These are phyloP conservation scores for Carapus acus DNA, from an alignment of 2,797 vertebrate genomes.

Conservation along the genomic window DNA sequence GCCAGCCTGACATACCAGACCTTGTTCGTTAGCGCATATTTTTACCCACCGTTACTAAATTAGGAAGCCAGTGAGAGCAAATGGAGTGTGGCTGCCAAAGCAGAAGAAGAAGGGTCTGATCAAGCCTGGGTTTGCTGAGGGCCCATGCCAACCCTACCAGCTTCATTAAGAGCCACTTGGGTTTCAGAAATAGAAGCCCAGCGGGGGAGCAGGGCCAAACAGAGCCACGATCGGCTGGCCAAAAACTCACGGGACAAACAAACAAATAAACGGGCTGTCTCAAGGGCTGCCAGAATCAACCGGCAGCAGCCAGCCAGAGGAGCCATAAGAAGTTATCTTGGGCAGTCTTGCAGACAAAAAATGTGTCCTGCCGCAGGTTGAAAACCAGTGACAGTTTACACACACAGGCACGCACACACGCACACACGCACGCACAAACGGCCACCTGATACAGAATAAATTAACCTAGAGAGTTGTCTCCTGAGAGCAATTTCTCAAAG, in stretches of 20 bases:
- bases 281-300: conserved; percentile 70
- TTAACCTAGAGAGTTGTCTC: conserved; percentile 66
- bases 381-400: conserved; percentile 61
- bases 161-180: conserved; percentile 73
- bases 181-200: conserved; percentile 76
- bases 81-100: conserved; percentile 74
- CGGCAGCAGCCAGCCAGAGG: conserved; percentile 66
- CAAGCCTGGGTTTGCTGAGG: conserved; percentile 73
- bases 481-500: conserved; percentile 68
- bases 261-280: conserved; percentile 72
- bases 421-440: too few species aligned
- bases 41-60: conserved; percentile 95
- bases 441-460: conserved; percentile 63
- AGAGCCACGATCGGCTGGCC: conserved; percentile 64
- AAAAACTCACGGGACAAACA: conserved; percentile 74
- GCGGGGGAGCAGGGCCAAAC: conserved; percentile 68
- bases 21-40: conserved; percentile 83
- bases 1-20: conserved; percentile 86
- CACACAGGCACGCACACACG: too few species aligned
- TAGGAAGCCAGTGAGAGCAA: conserved; percentile 85
- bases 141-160: conserved; percentile 72
- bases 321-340: conserved; percentile 70
- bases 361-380: conserved; percentile 56
- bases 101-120: conserved; percentile 76
- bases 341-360: conserved; percentile 63